Percentiles rank a stretch among this genome's conserved stretches.
Conservation (phyloP, 1,140 invertebrate genomes). For the Heliothis virescens region DNA sequence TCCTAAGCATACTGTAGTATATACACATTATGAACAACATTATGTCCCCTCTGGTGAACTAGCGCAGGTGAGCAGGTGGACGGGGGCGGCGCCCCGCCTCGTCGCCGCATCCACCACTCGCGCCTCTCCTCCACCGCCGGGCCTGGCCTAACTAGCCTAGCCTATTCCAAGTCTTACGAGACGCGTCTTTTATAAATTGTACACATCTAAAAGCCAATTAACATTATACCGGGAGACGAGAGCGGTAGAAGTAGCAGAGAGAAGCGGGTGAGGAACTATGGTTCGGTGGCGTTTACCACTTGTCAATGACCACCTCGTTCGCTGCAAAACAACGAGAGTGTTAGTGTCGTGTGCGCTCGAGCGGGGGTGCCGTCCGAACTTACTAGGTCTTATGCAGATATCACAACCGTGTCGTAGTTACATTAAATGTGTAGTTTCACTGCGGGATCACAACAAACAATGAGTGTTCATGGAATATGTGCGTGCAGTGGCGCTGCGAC, state of each 20-base stretch:
- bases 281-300: constrained; percentile 86
- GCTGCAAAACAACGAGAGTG: constrained; percentile 87
- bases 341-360: constrained; percentile 77
- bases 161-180: constrained; percentile 47
- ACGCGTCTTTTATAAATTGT: constrained; percentile 54
- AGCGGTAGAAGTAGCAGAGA: constrained; percentile 81
- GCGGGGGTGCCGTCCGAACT: constrained; percentile 77
- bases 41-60: constrained; percentile 77
- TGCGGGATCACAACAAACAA: constrained; percentile 85
- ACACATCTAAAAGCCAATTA: constrained; percentile 72
- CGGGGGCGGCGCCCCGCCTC: constrained; percentile 57
- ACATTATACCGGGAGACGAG: constrained; percentile 74
- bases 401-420: constrained; percentile 84
- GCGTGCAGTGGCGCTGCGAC: constrained; percentile 82
- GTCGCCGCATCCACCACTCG: constrained; percentile 53
- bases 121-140: constrained; percentile 49
- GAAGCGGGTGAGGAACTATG: constrained; percentile 84
- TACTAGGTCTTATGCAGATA: constrained; percentile 78
- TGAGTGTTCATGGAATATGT: constrained; percentile 86
- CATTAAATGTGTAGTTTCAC: constrained; percentile 83
- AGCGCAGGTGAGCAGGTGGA: constrained; percentile 67
- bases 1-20: constrained; percentile 85
- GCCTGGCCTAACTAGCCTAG: constrained; percentile 43
- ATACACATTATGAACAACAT: constrained; percentile 85
- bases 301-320: constrained; percentile 87